A percentile compares a stretch with the other conserved stretches of the same genome.
Evolutionary conservation across 2,113 vertebrate species (phyloP).

Genomic region (Andinoacara biseriatus): DNA sequence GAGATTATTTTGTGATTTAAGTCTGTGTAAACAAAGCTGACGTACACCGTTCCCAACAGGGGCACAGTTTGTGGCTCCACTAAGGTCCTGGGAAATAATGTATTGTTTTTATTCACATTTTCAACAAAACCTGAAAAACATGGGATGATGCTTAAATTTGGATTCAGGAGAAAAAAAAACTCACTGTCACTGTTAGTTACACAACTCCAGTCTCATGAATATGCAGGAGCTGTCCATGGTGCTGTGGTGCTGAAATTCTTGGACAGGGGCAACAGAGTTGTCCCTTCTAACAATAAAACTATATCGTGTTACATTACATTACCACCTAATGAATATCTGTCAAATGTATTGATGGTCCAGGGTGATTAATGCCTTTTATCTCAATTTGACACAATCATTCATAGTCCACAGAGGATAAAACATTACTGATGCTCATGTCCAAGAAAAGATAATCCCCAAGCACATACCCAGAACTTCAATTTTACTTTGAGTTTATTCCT

Average conservation of each 20-base stretch:
- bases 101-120: background rate
- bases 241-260: constrained; percentile 5
- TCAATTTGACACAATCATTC: background rate
- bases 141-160: too few relatives aligned
- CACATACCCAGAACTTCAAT: background rate
- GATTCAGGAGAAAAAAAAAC: background rate
- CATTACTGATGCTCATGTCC: background rate
- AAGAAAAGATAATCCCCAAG: background rate
- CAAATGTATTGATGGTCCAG: background rate
- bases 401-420: background rate
- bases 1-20: constrained; percentile 18
- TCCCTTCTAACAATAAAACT: background rate
- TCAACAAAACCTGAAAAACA: background rate
- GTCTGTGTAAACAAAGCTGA: constrained; percentile 31
- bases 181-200: background rate
- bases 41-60: background rate
- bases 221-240: background rate
- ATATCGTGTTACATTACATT: background rate
- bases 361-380: background rate
- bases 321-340: background rate
- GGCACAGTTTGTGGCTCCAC: background rate
- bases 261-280: background rate
- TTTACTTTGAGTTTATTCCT: background rate
- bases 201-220: background rate
- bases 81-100: background rate